Evolutionary conservation across 2,888 invertebrate genomes (phyloP), one percentile per base, ranked within the genome.

Genomic region (Philaethria dido): DNA sequence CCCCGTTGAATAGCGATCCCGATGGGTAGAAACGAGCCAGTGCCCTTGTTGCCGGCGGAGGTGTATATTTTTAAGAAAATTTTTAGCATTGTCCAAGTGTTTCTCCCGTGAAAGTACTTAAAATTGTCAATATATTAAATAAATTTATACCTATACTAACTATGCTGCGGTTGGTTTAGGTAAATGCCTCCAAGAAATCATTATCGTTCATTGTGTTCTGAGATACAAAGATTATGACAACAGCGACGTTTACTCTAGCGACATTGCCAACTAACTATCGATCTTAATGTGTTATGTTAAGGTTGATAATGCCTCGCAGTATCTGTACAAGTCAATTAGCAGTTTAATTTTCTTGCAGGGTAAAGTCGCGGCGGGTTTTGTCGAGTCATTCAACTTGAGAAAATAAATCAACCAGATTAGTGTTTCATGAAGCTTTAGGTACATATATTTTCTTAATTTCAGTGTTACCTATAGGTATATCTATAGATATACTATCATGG

Each of bases 341-440:
- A 72, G 73, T 69, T 78, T 75, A 75, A 77, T 79, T 78, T 77
- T 78, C 78, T 75, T 72, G 29, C 48, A 70, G 69, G 72, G 47
- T 42, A 22, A 45, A 57, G 64, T 36, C 16, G 22, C 55, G 64
- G 45, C n/a, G 39, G 16, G 39, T 36, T 64, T 64, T 29, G 55
- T 45, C 55, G 47, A 64, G 55, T 64, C 64, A 64, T 64, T 64
- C 50, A n/a, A 54, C 42, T 52, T 45, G 33, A 55, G 20, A 20
- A 45, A 55, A 63, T 54, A 63, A 63, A 59, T 39, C 55, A 55
- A n/a, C 39, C 55, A 22, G 39, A 22, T 55, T 39, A 22, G 39
- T n/a, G 22, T 39, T 55, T 42, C 25, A 42, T 57, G 42, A 42
- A 57, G 13, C 22, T 55, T n/a, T n/a, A n/a, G n/a, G 55, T 14